These are phyloP conservation scores for Caenorhabditis sinica DNA, from an alignment of 2,888 invertebrate species.

Conservation along the genomic window DNA sequence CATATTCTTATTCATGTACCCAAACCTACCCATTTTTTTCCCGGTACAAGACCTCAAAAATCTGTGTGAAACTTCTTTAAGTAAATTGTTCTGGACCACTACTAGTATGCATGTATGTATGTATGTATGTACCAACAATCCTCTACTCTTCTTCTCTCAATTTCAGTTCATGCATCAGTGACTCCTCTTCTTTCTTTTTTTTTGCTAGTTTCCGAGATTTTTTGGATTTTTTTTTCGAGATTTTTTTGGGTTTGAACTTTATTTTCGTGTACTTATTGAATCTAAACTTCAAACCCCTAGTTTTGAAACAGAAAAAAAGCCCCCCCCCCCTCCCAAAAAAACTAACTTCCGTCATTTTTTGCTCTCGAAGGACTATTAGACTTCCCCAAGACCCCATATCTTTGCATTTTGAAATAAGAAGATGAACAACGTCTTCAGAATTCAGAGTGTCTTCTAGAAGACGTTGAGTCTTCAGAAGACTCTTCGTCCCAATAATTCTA, in stretches of 20 bases:
- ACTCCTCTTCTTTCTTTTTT: too few relatives aligned
- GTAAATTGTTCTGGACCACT: slow-evolving; percentile 19
- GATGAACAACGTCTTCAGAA: slow-evolving; percentile 19
- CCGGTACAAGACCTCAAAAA: slow-evolving; percentile 4
- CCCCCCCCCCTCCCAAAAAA: too few relatives aligned
- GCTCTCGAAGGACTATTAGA: too few relatives aligned
- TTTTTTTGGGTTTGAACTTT: background rate
- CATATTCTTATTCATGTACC: too few relatives aligned
- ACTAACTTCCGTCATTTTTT: too few relatives aligned
- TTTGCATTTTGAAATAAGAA: slow-evolving; percentile 21
- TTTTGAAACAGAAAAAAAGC: background rate
- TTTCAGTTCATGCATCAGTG: slow-evolving; percentile 15
- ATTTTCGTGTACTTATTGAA: too few relatives aligned
- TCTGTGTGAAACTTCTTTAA: slow-evolving; percentile 26
- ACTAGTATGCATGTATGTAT: too few relatives aligned
- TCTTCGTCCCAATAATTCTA: slow-evolving; percentile 40
- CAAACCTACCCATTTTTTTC: background rate
- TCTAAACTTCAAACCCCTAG: too few relatives aligned
- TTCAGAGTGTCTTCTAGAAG: too few relatives aligned
- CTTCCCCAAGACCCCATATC: background rate
- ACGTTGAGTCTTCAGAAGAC: too few relatives aligned
- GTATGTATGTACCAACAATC: too few relatives aligned
- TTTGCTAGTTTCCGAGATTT: background rate
- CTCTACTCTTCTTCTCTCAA: too few relatives aligned
- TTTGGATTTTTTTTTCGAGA: background rate